Conservation (phyloP, 2,888 invertebrate species). For the Lochmaea crataegi region DNA sequence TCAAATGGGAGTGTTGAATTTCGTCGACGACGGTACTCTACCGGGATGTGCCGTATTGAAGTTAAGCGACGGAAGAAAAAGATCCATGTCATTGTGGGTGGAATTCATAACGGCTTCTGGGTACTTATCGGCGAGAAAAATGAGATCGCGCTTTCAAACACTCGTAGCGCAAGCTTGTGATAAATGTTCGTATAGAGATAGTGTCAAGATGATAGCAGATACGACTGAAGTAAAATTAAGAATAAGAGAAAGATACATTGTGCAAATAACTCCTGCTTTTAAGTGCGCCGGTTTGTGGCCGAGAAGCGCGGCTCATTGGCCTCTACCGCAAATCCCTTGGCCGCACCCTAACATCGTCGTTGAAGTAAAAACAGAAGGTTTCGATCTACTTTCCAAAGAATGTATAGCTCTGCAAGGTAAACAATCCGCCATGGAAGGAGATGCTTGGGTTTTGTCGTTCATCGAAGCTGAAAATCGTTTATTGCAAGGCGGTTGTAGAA, state of each 20-base stretch:
- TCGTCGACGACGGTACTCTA: slow-evolving; percentile 85
- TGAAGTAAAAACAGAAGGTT: slow-evolving; percentile 86
- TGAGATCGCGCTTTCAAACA: slow-evolving; percentile 85
- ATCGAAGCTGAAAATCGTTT: slow-evolving; percentile 81
- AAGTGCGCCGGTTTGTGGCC: slow-evolving; percentile 89
- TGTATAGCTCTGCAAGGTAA: slow-evolving; percentile 75
- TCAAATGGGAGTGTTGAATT: slow-evolving; percentile 91
- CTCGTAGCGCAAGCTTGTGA: slow-evolving; percentile 82
- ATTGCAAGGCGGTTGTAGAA: slow-evolving; percentile 73
- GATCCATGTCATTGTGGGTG: slow-evolving; percentile 92
- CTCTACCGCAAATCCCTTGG: slow-evolving; percentile 82
- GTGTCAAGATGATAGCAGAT: slow-evolving; percentile 85
- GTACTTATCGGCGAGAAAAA: slow-evolving; percentile 85
- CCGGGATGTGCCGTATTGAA: slow-evolving; percentile 88
- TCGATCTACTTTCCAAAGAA: slow-evolving; percentile 83
- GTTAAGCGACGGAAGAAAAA: slow-evolving; percentile 84
- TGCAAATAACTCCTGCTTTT: slow-evolving; percentile 87
- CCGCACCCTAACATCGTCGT: slow-evolving; percentile 82
- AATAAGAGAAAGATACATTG: slow-evolving; percentile 80
- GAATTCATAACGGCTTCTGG: slow-evolving; percentile 91
- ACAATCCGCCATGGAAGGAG: slow-evolving; percentile 83
- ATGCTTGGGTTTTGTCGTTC: slow-evolving; percentile 86
- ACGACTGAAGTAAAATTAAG: slow-evolving; percentile 83
- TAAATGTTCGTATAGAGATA: slow-evolving; percentile 82
- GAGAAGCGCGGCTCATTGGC: slow-evolving; percentile 85